A percentile compares a stretch with the other conserved stretches of the same genome.
Evolutionary conservation across 1,140 invertebrate species (phyloP).

Genomic region (Harlomillsia oculata): DNA sequence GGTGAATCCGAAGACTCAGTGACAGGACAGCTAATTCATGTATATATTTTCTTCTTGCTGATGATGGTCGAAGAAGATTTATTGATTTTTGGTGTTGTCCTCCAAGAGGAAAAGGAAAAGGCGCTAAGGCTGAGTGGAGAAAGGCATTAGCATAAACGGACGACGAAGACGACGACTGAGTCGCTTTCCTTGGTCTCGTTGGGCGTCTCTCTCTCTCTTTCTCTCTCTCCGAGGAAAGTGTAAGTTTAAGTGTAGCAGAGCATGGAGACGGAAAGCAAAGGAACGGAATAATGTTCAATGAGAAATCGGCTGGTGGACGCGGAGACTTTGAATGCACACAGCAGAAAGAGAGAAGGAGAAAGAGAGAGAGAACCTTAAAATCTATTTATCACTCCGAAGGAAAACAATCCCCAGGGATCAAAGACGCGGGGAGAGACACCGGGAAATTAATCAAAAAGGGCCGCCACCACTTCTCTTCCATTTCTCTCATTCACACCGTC

Average conservation of each 20-base stretch:
- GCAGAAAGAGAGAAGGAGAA: neutral
- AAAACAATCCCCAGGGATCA: constrained; percentile 28
- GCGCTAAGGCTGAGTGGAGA: no score
- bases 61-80: no score
- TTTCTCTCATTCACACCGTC: no score
- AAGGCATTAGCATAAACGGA: no score
- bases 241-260: neutral
- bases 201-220: neutral
- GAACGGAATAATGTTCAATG: neutral
- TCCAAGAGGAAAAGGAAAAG: no score
- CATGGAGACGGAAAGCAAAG: neutral
- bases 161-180: no score
- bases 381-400: constrained; percentile 33
- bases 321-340: neutral
- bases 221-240: neutral
- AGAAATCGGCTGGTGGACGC: neutral
- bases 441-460: constrained; percentile 32
- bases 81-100: no score
- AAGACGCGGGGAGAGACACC: constrained; percentile 26
- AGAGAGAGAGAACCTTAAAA: constrained; percentile 26
- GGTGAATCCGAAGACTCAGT: no score
- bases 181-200: neutral
- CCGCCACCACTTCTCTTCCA: neutral
- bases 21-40: no score
- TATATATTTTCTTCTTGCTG: no score